Percentiles rank a stretch among this genome's conserved stretches.
These are phyloP conservation scores for Acanthisitta chloris DNA, from an alignment of 2,113 vertebrate genomes.

Conservation along the genomic window DNA sequence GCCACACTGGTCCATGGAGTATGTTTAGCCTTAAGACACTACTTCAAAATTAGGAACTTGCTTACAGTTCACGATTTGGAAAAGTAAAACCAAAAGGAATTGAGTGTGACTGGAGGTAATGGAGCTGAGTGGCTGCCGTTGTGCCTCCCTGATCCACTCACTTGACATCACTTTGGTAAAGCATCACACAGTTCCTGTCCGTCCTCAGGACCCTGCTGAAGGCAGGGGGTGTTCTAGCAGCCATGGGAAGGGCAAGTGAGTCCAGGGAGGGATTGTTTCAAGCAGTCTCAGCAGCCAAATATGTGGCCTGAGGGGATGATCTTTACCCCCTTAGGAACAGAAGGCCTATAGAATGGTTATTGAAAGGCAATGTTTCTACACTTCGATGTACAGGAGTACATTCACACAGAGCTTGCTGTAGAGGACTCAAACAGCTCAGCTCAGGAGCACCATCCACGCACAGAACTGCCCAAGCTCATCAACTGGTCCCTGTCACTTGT, in stretches of 20 bases:
- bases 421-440: background rate
- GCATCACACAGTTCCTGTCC: background rate
- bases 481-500: background rate
- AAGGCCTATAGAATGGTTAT: constrained; percentile 65
- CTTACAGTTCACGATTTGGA: constrained; percentile 18
- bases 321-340: constrained; percentile 53
- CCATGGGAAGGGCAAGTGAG: background rate
- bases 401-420: background rate
- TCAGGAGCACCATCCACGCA: background rate
- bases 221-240: background rate
- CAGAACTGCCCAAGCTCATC: background rate
- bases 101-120: background rate
- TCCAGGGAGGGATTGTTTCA: background rate
- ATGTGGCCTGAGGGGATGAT: background rate
- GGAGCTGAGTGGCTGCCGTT: background rate
- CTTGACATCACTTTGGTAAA: background rate
- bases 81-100: background rate
- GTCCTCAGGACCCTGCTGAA: no score
- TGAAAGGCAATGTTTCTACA: constrained; percentile 47
- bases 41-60: background rate
- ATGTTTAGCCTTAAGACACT: constrained; percentile 2
- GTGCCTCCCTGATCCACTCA: background rate
- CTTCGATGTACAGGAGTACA: background rate
- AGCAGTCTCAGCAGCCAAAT: background rate
- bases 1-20: background rate